A percentile compares a stretch with the other conserved stretches of the same genome.
These are phyloP conservation scores for Cheumatopsyche charites DNA, from an alignment of 1,140 invertebrate genomes.

Conservation along the genomic window DNA sequence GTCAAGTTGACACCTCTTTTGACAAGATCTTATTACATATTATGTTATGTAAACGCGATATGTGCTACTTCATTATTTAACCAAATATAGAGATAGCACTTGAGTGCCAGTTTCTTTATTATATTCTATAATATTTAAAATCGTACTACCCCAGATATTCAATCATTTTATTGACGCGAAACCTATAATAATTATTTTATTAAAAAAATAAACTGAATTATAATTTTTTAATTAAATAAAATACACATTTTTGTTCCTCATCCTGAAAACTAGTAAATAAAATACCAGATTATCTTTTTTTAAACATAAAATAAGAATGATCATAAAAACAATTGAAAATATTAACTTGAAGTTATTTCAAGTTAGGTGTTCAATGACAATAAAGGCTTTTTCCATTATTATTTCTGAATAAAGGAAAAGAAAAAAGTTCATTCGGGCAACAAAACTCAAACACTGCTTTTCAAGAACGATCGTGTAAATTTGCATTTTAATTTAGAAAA, in stretches of 20 bases:
- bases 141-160: too few species aligned
- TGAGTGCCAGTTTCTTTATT: too few species aligned
- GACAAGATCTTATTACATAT: constrained; percentile 4
- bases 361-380: neutral
- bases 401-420: neutral
- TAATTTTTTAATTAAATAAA: neutral
- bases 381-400: constrained; percentile 11
- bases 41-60: neutral
- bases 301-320: neutral
- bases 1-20: neutral
- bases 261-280: neutral
- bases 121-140: too few species aligned
- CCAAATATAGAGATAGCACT: too few species aligned
- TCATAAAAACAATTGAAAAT: neutral
- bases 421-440: neutral
- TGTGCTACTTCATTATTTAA: neutral
- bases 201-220: neutral
- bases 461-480: neutral
- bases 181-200: neutral
- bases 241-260: neutral
- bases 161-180: neutral
- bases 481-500: constrained; percentile 22
- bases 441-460: neutral
- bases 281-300: neutral
- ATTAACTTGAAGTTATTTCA: neutral